Evolutionary conservation across 2,888 invertebrate species (phyloP), one percentile per base, ranked within the genome.

Genomic region (Meliscaeva auricollis): DNA sequence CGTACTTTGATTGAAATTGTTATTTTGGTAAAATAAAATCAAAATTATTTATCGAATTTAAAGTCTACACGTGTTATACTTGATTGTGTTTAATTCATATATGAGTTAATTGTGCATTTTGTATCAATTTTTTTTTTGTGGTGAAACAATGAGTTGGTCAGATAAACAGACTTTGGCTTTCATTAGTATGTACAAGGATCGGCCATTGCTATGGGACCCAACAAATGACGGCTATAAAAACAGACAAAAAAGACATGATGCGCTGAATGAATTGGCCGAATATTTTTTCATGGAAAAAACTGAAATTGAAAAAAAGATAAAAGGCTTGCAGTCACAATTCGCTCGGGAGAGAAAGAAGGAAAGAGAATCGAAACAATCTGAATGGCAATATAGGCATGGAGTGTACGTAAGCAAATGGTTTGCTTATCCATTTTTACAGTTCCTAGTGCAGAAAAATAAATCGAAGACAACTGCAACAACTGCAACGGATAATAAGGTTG

Each of bases 331-430:
- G 22, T 22, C 38, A 5, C 60, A 60, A n/a, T 60, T 60, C 8
- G 11, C 60, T n/a, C 35, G 60, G 7, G 60, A 60, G 17, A 60
- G 60, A 22, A 60, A 41, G 8, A 60, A 60, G 13, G 41, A 60
- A 1, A 22, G 8, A n/a, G 0, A 20, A 2, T 13, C 20, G 4
- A 22, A n/a, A n/a, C 0, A 20, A 2, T 13, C 20, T 38, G 0
- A 3, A 6, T n/a, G n/a, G n/a, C n/a, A n/a, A n/a, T n/a, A n/a
- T 0, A 8, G 22, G 11, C 13, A 41, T 5, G 60, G 41, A 22
- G 0, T 1, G n/a, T 60, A 60, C 2, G 4, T 7, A 7, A 60
- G 60, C 22, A 60, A 60, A 41, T 60, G 38, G 60, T 60, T 60
- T n/a, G 60, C 13, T 0, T 60, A 60, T 60, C 6, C 22, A n/a